Evolutionary conservation across 2,888 invertebrate genomes (phyloP).

Genomic region (Bhutanitis thaidina): DNA sequence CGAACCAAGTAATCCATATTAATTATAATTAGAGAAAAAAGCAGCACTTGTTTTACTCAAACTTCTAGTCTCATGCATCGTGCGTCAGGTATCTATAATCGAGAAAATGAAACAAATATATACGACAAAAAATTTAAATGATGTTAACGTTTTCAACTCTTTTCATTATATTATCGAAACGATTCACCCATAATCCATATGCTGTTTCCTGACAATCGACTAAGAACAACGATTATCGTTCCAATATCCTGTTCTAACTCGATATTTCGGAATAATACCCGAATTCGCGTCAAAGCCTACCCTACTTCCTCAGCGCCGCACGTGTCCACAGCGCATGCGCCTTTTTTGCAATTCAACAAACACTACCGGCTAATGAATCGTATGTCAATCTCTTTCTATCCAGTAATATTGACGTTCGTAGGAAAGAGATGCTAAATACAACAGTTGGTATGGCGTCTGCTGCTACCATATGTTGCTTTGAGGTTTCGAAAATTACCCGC

Average conservation of each 20-base stretch:
- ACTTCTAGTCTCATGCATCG: no score
- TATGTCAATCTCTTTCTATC: slow-evolving; percentile 45
- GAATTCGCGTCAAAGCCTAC: slow-evolving; percentile 74
- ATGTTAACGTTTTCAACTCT: background rate
- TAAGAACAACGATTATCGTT: slow-evolving; percentile 52
- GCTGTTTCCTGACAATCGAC: slow-evolving; percentile 46
- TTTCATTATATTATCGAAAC: background rate
- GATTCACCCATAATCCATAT: slow-evolving; percentile 60
- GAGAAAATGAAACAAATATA: background rate
- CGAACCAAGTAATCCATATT: no score
- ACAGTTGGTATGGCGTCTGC: slow-evolving; percentile 79
- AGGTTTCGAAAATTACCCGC: slow-evolving; percentile 74
- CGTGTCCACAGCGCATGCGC: slow-evolving; percentile 58
- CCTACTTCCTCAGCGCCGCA: slow-evolving; percentile 64
- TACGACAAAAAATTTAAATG: background rate
- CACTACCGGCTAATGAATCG: slow-evolving; percentile 72
- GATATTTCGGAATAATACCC: slow-evolving; percentile 58
- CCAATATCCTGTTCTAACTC: slow-evolving; percentile 72
- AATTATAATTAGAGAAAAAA: no score
- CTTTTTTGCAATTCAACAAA: slow-evolving; percentile 75
- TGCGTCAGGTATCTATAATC: background rate
- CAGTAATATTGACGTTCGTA: slow-evolving; percentile 20
- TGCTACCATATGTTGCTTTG: slow-evolving; percentile 73
- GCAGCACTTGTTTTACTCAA: no score
- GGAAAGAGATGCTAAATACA: slow-evolving; percentile 47